These are phyloP conservation scores for Liparis tanakae DNA, from an alignment of 2,797 vertebrate genomes.

Conservation along the genomic window DNA sequence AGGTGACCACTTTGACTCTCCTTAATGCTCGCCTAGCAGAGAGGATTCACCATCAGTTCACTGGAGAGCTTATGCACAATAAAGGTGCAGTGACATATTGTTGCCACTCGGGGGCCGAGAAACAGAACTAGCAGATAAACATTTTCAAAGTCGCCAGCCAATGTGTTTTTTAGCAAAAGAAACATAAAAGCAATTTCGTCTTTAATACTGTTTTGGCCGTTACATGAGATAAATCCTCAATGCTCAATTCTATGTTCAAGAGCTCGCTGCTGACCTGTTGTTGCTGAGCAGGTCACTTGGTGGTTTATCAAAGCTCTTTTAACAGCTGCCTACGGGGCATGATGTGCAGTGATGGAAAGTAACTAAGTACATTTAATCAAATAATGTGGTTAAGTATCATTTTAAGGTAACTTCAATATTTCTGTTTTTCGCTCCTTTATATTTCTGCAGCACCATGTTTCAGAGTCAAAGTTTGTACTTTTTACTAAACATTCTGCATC, in stretches of 20 bases:
- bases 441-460: not conserved
- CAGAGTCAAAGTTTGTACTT: not conserved
- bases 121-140: not conserved
- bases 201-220: not conserved
- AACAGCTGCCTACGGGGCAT: not conserved
- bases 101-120: not conserved
- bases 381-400: not conserved
- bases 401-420: not conserved
- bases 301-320: not conserved
- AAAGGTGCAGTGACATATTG: not conserved
- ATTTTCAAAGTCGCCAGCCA: not conserved
- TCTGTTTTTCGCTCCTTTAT: not conserved
- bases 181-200: no score
- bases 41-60: constrained; percentile 1
- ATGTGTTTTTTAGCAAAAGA: not conserved
- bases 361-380: not conserved
- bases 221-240: no score
- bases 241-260: no score
- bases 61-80: not conserved
- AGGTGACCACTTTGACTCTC: constrained; percentile 26
- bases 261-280: no score
- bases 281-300: no score
- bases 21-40: constrained; percentile 43
- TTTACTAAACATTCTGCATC: not conserved
- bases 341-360: not conserved